Evolutionary conservation across 2,888 invertebrate species (phyloP), one percentile per base, ranked within the genome.

Genomic region (Elysia crispata): DNA sequence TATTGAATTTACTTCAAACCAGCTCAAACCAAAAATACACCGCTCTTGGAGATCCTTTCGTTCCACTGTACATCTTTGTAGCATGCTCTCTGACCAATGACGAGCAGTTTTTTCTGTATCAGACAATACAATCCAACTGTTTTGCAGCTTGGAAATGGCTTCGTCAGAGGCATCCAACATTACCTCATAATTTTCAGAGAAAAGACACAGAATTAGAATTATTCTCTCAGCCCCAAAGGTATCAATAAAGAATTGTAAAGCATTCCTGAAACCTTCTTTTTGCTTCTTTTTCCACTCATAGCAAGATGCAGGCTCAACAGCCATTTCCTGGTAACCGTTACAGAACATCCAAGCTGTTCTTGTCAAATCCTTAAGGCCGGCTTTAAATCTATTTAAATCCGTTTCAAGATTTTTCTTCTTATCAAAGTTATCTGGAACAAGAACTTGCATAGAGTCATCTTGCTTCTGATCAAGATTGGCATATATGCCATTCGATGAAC

Each of bases 111-210:
- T 80, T 67, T 85, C 84, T 33, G 70, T 76, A n/a, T 87, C 86
- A 33, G 86, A 83, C 69, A 88, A 64, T 31, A 85, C 50, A 28
- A 87, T 79, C 87, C 87, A 88, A 25, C 87, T 85, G 8, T 87
- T 83, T 41, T 81, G 83, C 70, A 87, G 86, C 23, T 79, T 83
- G 8, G 82, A 57, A 18, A 85, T 70, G 30, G 85, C 82, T 72
- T 87, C 87, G 41, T 86, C 86, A n/a, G 83, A 85, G 18, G 86
- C 85, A 70, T 87, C 86, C 20, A 87, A 77, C 77, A 87, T 76
- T 13, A 85, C 84, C 11, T 83, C 83, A 66, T 82, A 83, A 49
- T 86, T 81, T 54, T 86, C 83, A 1, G 87, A 87, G 28, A 87
- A 82, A 11, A 88, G 80, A 23, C 84, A 77, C 70, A 88, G 83